Conservation (phyloP, 1,140 invertebrate genomes). For the Sycophaga agraensis region DNA sequence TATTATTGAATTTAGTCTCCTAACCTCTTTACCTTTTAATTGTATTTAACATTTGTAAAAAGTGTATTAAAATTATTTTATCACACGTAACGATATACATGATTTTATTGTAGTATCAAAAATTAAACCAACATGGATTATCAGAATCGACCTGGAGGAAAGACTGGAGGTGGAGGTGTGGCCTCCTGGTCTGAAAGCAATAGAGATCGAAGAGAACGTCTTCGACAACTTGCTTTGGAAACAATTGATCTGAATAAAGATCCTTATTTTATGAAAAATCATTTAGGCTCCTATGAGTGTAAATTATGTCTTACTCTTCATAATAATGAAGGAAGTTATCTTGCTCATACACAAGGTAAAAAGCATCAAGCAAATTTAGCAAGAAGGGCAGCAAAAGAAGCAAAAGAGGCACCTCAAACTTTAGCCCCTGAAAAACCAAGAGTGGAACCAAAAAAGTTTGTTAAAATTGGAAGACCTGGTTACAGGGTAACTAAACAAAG, state of each 20-base stretch:
- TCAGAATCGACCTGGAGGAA: conserved; percentile 95
- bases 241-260: conserved; percentile 99
- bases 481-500: conserved; percentile 99
- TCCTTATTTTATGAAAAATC: conserved; percentile 99
- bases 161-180: conserved; percentile 97
- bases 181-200: conserved; percentile 99
- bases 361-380: conserved; percentile 99
- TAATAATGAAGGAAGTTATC: conserved; percentile 99
- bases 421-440: conserved; percentile 91
- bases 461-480: conserved; percentile 98
- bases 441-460: conserved; percentile 98
- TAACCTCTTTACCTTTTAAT: no score
- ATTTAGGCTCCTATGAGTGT: conserved; percentile 98
- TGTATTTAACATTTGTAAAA: no score
- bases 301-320: conserved; percentile 98
- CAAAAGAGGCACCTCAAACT: conserved; percentile 88
- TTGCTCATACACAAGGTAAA: conserved; percentile 99
- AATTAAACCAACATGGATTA: conserved; percentile 77
- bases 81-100: no score
- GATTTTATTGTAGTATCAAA: no score
- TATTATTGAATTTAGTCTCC: no score
- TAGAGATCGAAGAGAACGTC: conserved; percentile 90
- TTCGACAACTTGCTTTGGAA: conserved; percentile 94
- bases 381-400: conserved; percentile 95
- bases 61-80: no score